Evolutionary conservation across 2,797 vertebrate species (phyloP).

Genomic region (Chiroxiphia lanceolata): DNA sequence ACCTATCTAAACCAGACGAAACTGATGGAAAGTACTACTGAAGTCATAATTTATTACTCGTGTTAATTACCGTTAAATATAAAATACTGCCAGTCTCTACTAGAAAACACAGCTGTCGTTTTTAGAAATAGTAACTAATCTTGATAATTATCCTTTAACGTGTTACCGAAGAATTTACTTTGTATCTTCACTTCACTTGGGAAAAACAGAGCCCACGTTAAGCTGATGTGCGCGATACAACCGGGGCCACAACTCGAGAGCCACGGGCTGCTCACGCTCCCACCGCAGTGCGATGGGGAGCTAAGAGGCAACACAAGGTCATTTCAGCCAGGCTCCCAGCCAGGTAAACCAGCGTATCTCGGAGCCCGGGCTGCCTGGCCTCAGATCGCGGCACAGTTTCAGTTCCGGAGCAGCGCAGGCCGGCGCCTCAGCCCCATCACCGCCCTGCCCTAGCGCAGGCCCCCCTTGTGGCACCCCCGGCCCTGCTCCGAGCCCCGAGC

Average conservation of each 20-base stretch:
- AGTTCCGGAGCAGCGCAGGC: neutral
- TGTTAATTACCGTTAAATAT: neutral
- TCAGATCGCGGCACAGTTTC: neutral
- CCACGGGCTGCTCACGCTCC: neutral
- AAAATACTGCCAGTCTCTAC: neutral
- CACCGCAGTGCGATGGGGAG: fast-evolving
- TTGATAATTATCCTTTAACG: neutral
- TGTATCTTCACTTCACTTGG: fast-evolving
- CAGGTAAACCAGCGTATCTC: neutral
- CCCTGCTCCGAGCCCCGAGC: neutral
- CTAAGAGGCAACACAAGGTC: too few species aligned
- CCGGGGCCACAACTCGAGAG: neutral
- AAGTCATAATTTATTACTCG: fast-evolving
- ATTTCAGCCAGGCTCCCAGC: fast-evolving
- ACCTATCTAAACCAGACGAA: neutral
- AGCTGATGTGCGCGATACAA: fast-evolving
- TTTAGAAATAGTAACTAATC: neutral
- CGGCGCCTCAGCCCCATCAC: neutral
- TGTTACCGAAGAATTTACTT: fast-evolving
- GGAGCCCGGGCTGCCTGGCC: neutral
- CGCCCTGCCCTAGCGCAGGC: neutral
- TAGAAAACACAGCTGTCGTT: fast-evolving
- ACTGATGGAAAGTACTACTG: neutral
- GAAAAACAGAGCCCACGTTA: neutral
- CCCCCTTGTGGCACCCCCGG: neutral